Evolutionary conservation across 92 coral and sea anemone species (phyloP).

Genomic region (Montipora capitata): DNA sequence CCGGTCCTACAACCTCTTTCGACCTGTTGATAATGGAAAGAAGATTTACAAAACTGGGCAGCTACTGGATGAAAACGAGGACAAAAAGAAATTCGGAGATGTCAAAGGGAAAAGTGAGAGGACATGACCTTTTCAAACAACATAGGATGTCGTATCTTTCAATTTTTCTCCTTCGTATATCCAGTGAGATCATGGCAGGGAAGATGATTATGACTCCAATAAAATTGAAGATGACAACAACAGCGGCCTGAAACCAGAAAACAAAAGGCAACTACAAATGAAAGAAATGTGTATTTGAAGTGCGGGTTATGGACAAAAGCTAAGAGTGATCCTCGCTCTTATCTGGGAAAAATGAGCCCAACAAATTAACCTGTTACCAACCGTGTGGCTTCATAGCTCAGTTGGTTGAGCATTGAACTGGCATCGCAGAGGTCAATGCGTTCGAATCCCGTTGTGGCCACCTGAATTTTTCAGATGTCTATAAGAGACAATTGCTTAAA

Average conservation of each 20-base stretch:
- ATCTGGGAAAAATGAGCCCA: too few relatives aligned
- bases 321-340: too few relatives aligned
- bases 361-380: too few relatives aligned
- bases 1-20: not conserved
- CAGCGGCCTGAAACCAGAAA: constrained; percentile 84
- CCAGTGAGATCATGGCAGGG: constrained; percentile 96
- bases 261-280: not conserved
- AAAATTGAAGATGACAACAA: constrained; percentile 90
- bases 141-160: constrained; percentile 91
- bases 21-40: not conserved
- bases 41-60: not conserved
- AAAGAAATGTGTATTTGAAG: too few relatives aligned
- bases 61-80: not conserved
- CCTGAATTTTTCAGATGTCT: too few relatives aligned
- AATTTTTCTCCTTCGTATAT: constrained; percentile 84
- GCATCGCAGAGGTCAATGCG: too few relatives aligned
- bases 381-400: too few relatives aligned
- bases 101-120: not conserved
- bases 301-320: too few relatives aligned
- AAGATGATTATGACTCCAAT: constrained; percentile 85
- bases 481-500: too few relatives aligned
- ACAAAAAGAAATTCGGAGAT: not conserved
- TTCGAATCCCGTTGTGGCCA: rapidly evolving
- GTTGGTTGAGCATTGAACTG: too few relatives aligned
- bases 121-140: constrained; percentile 84